Percentiles rank a stretch among this genome's conserved stretches.
Evolutionary conservation across 2,888 invertebrate genomes (phyloP).

Genomic region (Hirtodrosophila duncani): DNA sequence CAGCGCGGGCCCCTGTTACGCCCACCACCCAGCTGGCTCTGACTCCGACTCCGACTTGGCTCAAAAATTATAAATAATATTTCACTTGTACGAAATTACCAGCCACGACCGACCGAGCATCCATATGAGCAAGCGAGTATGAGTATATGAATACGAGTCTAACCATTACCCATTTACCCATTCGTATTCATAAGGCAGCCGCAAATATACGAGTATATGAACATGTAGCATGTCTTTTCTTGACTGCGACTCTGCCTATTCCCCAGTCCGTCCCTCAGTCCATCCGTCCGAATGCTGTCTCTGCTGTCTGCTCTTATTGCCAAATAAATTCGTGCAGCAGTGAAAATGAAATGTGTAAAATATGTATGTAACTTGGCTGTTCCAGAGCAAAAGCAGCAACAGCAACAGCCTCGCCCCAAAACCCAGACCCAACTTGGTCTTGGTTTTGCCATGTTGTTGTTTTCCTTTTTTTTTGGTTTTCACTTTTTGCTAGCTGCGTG

Average conservation of each 20-base stretch:
- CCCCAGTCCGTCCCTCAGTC: slow-evolving; percentile 37
- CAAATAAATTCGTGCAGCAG: slow-evolving; percentile 72
- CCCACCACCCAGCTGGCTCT: too few relatives aligned
- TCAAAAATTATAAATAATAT: slow-evolving; percentile 72
- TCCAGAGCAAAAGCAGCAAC: slow-evolving; percentile 27
- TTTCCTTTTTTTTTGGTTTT: slow-evolving; percentile 35
- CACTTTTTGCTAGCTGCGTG: slow-evolving; percentile 32
- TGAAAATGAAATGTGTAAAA: slow-evolving; percentile 73
- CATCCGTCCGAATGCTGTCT: slow-evolving; percentile 18
- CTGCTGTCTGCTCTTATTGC: slow-evolving; percentile 64
- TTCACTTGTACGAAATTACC: slow-evolving; percentile 72
- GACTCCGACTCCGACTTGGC: slow-evolving; percentile 69
- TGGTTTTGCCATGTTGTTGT: neutral
- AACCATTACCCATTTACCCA: slow-evolving; percentile 12
- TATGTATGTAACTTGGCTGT: slow-evolving; percentile 61
- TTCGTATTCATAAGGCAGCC: slow-evolving; percentile 50
- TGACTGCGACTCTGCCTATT: slow-evolving; percentile 41
- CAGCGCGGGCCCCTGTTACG: slow-evolving; percentile 67
- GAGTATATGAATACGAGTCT: too few relatives aligned
- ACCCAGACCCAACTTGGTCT: slow-evolving; percentile 18
- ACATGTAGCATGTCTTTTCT: too few relatives aligned
- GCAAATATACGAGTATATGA: too few relatives aligned
- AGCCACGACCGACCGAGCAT: slow-evolving; percentile 33
- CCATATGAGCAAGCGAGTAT: slow-evolving; percentile 3
- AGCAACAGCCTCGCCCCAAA: slow-evolving; percentile 2